Evolutionary conservation across 1,140 invertebrate species (phyloP), one percentile per base, ranked within the genome.

Genomic region (Bombus haemorrhoidalis): DNA sequence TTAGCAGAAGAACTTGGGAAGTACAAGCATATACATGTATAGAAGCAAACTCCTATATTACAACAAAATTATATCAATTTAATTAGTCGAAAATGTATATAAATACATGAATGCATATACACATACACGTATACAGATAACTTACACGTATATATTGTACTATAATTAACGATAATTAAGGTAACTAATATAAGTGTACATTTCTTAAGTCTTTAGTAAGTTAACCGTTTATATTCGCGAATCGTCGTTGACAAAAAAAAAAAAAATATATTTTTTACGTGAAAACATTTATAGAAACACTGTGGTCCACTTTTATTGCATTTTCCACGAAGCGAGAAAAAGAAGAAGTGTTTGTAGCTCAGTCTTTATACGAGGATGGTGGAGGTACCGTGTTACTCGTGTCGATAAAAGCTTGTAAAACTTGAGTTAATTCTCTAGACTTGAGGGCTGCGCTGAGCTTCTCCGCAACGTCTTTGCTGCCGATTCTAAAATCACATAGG

Each of bases 251-350:
- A 12, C 3, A 62, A 87, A 93, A 86, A 43, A 43, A 47, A 93
- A 93, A 41, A 47, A 93, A 95, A 95, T 94, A 95, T 95, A 94
- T 95, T 95, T 95, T 95, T 94, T 94, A 94, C 93, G 88, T 92
- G 91, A 91, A 91, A 85, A 90, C 89, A 88, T 94, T 94, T 94
- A 93, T 89, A 94, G 81, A 94, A 94, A 92, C 86, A 87, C 41
- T 74, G 59, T 83, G 81, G 80, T 91, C 76, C 84, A 88, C 5
- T 90, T 88, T 86, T 78, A 88, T 87, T 89, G 39, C 59, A 79
- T 62, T 86, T 68, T 75, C 62, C 64, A 68, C 2, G 13, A 66
- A 18, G 18, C 2, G n/a, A 13, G n/a, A 78, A 15, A 76, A n/a
- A 28, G 1, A 43, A 43, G 43, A 32, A 6, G 5, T 34, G 13